A percentile compares a stretch with the other conserved stretches of the same genome.
Conservation (phyloP, 2,888 invertebrate genomes). For the Boloria selene region DNA sequence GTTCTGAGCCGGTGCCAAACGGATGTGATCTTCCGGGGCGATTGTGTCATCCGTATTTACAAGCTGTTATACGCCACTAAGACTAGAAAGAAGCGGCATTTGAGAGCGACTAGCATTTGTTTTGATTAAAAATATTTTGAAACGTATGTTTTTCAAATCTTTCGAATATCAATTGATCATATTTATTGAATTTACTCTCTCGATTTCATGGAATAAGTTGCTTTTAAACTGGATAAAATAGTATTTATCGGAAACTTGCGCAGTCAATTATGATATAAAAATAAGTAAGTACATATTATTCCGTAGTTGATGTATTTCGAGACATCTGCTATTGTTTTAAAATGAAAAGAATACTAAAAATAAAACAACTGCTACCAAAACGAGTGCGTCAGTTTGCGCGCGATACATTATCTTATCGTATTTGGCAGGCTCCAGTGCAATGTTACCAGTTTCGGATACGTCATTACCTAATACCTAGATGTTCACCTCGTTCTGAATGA, state of each 20-base stretch:
- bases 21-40: constrained; percentile 75
- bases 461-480: constrained; percentile 10
- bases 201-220: too few species aligned
- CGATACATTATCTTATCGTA: constrained; percentile 36
- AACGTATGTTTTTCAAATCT: not conserved
- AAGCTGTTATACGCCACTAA: constrained; percentile 22
- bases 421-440: constrained; percentile 27
- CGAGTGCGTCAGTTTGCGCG: constrained; percentile 8
- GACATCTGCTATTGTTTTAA: not conserved
- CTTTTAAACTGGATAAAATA: too few species aligned
- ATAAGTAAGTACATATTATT: too few species aligned
- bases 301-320: too few species aligned
- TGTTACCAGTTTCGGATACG: constrained; percentile 15
- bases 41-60: constrained; percentile 63
- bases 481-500: constrained; percentile 29
- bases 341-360: not conserved
- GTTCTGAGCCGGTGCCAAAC: constrained; percentile 68
- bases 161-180: too few species aligned
- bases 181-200: too few species aligned
- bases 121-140: not conserved
- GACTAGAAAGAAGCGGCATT: constrained; percentile 10
- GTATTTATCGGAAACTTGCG: too few species aligned
- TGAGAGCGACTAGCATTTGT: not conserved
- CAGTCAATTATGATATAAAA: too few species aligned
- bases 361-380: not conserved